Evolutionary conservation across 2,797 vertebrate species (phyloP), one percentile per base, ranked within the genome.

Genomic region (Scomberomorus guttatus): DNA sequence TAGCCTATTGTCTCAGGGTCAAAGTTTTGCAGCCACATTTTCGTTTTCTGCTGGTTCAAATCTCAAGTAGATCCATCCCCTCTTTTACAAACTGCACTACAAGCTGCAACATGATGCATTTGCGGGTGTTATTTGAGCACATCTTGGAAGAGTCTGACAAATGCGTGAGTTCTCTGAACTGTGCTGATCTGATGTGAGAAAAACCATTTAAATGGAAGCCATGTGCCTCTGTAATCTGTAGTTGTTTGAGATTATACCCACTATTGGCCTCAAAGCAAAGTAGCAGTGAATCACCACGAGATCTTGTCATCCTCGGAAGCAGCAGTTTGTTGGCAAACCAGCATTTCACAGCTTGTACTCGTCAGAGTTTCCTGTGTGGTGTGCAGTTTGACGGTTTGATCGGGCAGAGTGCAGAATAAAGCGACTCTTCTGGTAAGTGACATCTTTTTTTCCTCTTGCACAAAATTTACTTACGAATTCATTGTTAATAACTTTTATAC

Each of bases 281-380:
- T n/a, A 57, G 12, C 24, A 54, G 9, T 37, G 37, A 83, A 57
- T 74, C 39, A 72, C 58, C 66, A 54, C 66, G 59, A 86, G 75
- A 84, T 92, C 84, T 77, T 87, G 80, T 83, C 85, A 80, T 79
- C 83, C 57, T 81, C 82, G 84, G 88, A 91, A 91, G 72, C 42
- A 70, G 68, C 90, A 90, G 77, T 67, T 52, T 76, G 65, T 72
- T 72, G 39, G 59, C 72, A 75, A 78, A 89, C 60, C 62, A 84
- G 65, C 56, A n/a, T 80, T 93, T 92, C 89, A 70, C 89, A 90
- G 80, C 75, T 82, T 48, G 2, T 51, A 51, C 22, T 87, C 87
- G 87, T 93, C 90, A 93, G 84, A 87, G 79, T 79, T 95, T 96
- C 95, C 96, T 95, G 94, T 95, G 90, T 84, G 88, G 90, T 91